These are phyloP conservation scores for Drosophila persimilis DNA, from an alignment of 1,140 invertebrate genomes.

Conservation along the genomic window DNA sequence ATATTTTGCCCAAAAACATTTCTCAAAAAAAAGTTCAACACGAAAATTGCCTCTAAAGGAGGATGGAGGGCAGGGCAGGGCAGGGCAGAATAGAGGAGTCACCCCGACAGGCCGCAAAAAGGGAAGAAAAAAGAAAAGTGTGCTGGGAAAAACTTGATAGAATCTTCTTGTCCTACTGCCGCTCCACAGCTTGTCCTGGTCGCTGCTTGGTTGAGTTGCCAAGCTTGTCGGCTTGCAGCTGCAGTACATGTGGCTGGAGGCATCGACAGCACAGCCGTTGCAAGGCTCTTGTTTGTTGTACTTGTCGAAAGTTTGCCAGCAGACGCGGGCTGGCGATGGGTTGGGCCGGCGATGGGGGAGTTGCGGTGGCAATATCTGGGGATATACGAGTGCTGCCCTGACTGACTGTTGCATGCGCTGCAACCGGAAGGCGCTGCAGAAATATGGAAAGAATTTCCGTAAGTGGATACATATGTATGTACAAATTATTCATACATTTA, in stretches of 20 bases:
- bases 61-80: not conserved
- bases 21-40: constrained; percentile 60
- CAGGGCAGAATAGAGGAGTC: no score
- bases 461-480: no score
- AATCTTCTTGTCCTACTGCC: constrained; percentile 41
- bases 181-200: not conserved
- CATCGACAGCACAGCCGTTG: constrained; percentile 69
- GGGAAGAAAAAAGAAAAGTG: constrained; percentile 15
- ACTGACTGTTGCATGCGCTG: constrained; percentile 59
- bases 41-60: constrained; percentile 40
- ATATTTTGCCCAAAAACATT: constrained; percentile 65
- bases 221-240: constrained; percentile 67
- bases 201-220: constrained; percentile 35
- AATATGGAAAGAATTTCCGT: not conserved
- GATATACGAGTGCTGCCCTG: not conserved
- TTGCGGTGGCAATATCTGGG: constrained; percentile 13
- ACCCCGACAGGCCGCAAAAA: constrained; percentile 38
- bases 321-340: constrained; percentile 14
- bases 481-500: no score
- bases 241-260: constrained; percentile 69
- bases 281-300: constrained; percentile 55
- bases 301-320: constrained; percentile 58
- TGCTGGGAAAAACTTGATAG: constrained; percentile 58
- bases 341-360: not conserved
- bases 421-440: not conserved